These are phyloP conservation scores for Falco berigora DNA, from an alignment of 2,797 vertebrate genomes.

Conservation along the genomic window DNA sequence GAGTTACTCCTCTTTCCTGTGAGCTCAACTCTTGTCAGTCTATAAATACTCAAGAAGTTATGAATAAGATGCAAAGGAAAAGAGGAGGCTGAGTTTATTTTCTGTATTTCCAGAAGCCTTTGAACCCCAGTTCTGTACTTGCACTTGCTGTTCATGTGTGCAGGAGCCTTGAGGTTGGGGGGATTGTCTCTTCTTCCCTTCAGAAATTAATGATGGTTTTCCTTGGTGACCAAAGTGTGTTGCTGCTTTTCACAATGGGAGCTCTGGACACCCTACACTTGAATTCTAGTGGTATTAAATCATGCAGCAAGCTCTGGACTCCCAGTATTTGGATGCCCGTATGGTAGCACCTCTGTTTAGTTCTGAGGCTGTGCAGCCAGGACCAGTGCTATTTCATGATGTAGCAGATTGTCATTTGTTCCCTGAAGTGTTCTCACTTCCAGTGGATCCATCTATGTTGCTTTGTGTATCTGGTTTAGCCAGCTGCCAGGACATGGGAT, in stretches of 20 bases:
- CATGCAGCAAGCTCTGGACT: background rate
- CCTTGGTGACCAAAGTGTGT: background rate
- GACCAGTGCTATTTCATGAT: fast-evolving
- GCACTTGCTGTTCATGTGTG: background rate
- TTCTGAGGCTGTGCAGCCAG: background rate
- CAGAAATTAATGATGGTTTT: background rate
- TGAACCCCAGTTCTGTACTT: background rate
- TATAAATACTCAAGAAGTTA: background rate
- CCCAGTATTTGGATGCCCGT: background rate
- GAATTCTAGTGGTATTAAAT: background rate
- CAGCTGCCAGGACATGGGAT: background rate
- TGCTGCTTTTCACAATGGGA: background rate
- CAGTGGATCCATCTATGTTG: background rate
- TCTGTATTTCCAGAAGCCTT: background rate
- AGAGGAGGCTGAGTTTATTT: background rate
- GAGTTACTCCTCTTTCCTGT: background rate
- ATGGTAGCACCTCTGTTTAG: background rate
- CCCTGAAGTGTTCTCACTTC: background rate
- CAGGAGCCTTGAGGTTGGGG: background rate
- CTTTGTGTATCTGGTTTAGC: background rate
- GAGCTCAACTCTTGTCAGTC: background rate
- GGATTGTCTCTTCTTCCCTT: background rate
- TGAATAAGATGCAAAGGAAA: background rate
- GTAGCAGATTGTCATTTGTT: background rate
- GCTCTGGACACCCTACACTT: background rate